Evolutionary conservation across 2,888 invertebrate species (phyloP), one percentile per base, ranked within the genome.

Genomic region (Diaphora mendica): DNA sequence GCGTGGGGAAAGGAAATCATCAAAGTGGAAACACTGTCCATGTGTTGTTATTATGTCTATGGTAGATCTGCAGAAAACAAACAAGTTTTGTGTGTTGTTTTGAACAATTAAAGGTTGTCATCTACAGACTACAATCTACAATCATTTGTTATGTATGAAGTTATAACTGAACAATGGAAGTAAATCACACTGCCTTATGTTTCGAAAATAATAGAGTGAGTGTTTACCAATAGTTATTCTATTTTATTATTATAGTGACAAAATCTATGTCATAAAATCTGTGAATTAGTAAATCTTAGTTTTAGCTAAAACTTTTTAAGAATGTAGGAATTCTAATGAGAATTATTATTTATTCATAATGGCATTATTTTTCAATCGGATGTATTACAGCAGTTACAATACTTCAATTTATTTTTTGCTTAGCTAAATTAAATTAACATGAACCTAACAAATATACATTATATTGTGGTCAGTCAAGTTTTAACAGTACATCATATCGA

Each of bases 161-260:
- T 15, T 55, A 30, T 30, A 26, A 20, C 39, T n/a, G 20, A 77
- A 75, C 81, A 72, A 95, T 93, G 94, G 93, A 92, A 72, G 88
- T 93, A 8, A 93, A 94, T 83, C 91, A 89, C 76, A 92, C 92
- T 74, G 93, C 92, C 9, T 82, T 94, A 78, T 86, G 86, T 79
- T 94, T 92, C 85, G 90, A 92, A 86, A 91, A 92, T 77, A 89
- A 90, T 80, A 87, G 89, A 75, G 94, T 94, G 88, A 92, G 94
- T 92, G 44, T n/a, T 44, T 26, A 8, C 7, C 5, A 30, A 62
- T 8, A 30, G 0, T 62, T 15, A 7, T 62, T 30, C 51, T 51
- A n/a, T 55, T 23, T n/a, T 7, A 55, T n/a, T n/a, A 23, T 7
- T 51, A 17, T 17, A 44, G 9, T 44, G 1, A 51, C 23, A 23